These are phyloP conservation scores for Bradypodion ventrale DNA, from an alignment of 2,797 vertebrate species.

Conservation along the genomic window DNA sequence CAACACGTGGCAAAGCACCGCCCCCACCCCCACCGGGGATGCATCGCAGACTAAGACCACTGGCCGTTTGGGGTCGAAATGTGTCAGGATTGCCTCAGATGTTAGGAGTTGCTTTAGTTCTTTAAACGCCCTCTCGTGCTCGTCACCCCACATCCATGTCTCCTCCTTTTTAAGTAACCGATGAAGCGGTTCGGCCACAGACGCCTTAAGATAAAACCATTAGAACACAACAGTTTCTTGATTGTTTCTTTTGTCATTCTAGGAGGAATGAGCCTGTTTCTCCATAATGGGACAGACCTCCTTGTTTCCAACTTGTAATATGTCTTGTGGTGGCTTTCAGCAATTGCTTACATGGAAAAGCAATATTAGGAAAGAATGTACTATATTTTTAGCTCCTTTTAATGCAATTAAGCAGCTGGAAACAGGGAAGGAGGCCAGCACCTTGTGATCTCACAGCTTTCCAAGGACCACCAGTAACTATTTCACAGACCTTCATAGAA, in stretches of 20 bases:
- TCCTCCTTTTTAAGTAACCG: too few relatives aligned
- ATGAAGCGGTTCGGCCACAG: too few relatives aligned
- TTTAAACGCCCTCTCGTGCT: too few relatives aligned
- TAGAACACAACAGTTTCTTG: too few relatives aligned
- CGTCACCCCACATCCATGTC: too few relatives aligned
- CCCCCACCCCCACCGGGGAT: too few relatives aligned
- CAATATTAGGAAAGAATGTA: slow-evolving; percentile 44
- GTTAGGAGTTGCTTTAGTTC: too few relatives aligned
- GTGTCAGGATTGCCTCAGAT: too few relatives aligned
- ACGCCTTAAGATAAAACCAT: too few relatives aligned
- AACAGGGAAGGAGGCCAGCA: slow-evolving; percentile 32
- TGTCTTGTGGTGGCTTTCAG: slow-evolving; percentile 18
- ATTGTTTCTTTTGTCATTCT: slow-evolving; percentile 20
- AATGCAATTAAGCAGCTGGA: slow-evolving; percentile 18
- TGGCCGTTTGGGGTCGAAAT: too few relatives aligned
- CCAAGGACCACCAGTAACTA: rapidly evolving
- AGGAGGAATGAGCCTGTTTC: neutral
- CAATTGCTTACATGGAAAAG: slow-evolving; percentile 17
- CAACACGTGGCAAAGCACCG: too few relatives aligned
- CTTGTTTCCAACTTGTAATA: rapidly evolving
- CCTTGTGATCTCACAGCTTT: slow-evolving; percentile 4
- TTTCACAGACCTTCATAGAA: slow-evolving; percentile 12
- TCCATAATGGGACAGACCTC: neutral
- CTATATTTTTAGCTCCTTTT: slow-evolving; percentile 40
- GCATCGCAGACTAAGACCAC: too few relatives aligned